Evolutionary conservation across 2,888 invertebrate species (phyloP).

Genomic region (Drosophila quinaria): DNA sequence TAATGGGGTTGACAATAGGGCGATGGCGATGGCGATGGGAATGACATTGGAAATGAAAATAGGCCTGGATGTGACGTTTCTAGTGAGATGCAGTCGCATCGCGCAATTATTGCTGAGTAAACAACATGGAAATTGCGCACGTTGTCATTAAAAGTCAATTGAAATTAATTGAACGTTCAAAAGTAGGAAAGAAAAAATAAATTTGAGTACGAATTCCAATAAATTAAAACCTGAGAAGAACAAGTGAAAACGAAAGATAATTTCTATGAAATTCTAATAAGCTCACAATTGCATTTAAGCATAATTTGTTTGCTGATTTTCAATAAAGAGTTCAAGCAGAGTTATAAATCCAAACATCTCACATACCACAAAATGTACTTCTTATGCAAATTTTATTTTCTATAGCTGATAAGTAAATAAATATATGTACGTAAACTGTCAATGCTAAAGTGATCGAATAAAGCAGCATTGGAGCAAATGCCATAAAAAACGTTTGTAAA

Average conservation of each 20-base stretch:
- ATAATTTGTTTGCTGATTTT: too few relatives aligned
- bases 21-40: conserved; percentile 3
- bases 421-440: conserved; percentile 1
- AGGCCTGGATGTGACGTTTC: conserved; percentile 22
- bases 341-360: too few relatives aligned
- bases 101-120: conserved; percentile 42
- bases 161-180: conserved; percentile 42
- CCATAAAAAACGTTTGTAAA: conserved; percentile 60
- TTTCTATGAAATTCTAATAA: not conserved
- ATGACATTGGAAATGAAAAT: conserved; percentile 20
- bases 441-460: conserved; percentile 13
- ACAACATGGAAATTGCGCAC: conserved; percentile 42
- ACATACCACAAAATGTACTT: not conserved
- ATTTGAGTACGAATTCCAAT: not conserved
- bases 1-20: conserved; percentile 25
- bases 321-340: not conserved
- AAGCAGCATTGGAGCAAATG: conserved; percentile 10
- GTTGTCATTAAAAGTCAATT: conserved; percentile 71
- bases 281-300: not conserved
- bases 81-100: conserved; percentile 11
- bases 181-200: not conserved
- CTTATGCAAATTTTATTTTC: not conserved
- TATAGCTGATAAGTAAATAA: conserved; percentile 10
- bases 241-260: not conserved
- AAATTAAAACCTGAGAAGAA: not conserved